These are phyloP conservation scores for Pan paniscus DNA, from an alignment of 2,113 vertebrate species.

Conservation along the genomic window DNA sequence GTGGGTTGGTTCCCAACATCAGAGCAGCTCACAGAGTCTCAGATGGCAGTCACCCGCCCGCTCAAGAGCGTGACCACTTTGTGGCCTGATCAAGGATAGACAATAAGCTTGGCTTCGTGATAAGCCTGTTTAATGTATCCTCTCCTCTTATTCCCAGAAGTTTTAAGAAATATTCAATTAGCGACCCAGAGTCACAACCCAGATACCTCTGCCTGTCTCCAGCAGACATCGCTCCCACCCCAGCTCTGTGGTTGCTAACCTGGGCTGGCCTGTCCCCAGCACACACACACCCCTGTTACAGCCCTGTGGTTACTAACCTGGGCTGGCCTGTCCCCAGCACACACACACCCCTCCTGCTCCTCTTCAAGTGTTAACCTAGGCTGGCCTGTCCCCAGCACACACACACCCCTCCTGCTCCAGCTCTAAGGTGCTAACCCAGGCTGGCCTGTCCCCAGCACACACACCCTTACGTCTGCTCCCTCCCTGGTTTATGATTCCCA, in stretches of 20 bases:
- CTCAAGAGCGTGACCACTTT: no score
- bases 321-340: no score
- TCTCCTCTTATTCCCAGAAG: fast-evolving
- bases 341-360: no score
- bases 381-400: no score
- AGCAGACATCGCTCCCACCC: fast-evolving
- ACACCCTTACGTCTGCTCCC: not conserved
- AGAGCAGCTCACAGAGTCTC: not conserved
- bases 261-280: not conserved
- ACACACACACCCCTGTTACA: no score
- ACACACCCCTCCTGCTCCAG: no score
- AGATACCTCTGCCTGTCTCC: not conserved
- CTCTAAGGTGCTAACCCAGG: no score
- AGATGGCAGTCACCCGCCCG: not conserved
- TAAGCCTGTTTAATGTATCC: fast-evolving
- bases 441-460: not conserved
- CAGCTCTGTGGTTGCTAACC: not conserved
- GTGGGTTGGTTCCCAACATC: not conserved
- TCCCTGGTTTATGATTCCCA: not conserved
- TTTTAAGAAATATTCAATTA: fast-evolving
- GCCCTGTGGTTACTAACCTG: fast-evolving
- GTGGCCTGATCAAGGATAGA: not conserved
- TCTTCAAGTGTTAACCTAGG: no score
- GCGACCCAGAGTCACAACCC: not conserved
- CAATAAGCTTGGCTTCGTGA: not conserved